Evolutionary conservation across 2,797 vertebrate species (phyloP).

Genomic region (Catharus ustulatus): DNA sequence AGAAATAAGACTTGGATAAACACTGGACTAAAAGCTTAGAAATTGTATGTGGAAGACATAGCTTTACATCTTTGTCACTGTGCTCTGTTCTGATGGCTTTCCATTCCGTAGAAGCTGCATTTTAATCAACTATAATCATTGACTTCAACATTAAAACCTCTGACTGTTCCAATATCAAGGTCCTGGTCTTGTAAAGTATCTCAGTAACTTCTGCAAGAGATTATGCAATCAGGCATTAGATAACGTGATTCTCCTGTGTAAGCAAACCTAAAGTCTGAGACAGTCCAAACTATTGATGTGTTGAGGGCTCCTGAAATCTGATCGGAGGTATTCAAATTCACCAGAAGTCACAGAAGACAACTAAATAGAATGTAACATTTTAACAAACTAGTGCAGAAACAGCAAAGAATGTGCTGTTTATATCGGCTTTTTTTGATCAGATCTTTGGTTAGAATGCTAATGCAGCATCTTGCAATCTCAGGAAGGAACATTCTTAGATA

Average conservation of each 20-base stretch:
- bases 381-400: not conserved
- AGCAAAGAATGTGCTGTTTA: not conserved
- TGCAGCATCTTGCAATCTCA: not conserved
- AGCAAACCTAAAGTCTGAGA: not conserved
- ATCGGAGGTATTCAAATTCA: not conserved
- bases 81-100: not conserved
- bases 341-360: not conserved
- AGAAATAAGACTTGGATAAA: not conserved
- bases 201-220: not conserved
- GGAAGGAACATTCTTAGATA: not conserved
- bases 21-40: not conserved
- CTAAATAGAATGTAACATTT: not conserved
- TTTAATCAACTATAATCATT: not conserved
- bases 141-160: not conserved
- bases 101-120: not conserved
- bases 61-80: not conserved
- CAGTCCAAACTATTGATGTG: not conserved
- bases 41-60: rapidly evolving
- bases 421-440: not conserved
- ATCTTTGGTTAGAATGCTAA: not conserved
- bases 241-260: not conserved
- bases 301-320: not conserved
- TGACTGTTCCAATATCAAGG: not conserved
- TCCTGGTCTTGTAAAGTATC: not conserved
- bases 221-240: not conserved